phyloP scores from a whole-genome alignment of 2,888 invertebrate species.

The Matsumyia berberina region DNA sequence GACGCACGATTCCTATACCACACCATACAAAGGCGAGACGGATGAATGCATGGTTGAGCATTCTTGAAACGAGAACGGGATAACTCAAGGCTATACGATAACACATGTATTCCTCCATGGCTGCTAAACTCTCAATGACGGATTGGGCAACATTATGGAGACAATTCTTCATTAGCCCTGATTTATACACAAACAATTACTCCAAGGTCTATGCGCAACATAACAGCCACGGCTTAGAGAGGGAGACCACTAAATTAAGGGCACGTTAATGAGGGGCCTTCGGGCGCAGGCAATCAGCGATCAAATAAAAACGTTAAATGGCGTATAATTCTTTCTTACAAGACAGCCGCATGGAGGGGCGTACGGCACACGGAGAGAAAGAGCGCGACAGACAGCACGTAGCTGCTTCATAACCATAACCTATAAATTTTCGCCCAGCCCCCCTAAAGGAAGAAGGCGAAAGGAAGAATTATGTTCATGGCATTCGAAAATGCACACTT shows the following conservation, averaged over 20 bases:
- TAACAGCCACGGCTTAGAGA: conserved; percentile 37
- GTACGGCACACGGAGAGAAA: conserved; percentile 13
- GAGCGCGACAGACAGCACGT: conserved; percentile 51
- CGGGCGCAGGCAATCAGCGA: conserved; percentile 77
- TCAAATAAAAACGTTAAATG: conserved; percentile 78
- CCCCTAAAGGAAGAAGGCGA: conserved; percentile 62
- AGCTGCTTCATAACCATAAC: conserved; percentile 65
- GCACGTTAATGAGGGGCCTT: conserved; percentile 73
- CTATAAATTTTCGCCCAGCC: conserved; percentile 68
- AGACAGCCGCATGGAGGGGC: conserved; percentile 56
- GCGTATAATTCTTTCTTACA: conserved; percentile 78
- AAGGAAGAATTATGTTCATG: conserved; percentile 72
- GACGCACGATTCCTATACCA: conserved; percentile 41
- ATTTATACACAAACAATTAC: conserved; percentile 65
- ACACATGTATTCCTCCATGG: conserved; percentile 46
- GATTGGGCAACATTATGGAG: conserved; percentile 50
- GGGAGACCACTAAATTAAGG: conserved; percentile 64
- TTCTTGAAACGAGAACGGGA: conserved; percentile 1
- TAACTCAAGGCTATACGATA: conserved; percentile 55
- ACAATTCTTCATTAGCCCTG: conserved; percentile 64
- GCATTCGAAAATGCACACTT: conserved; percentile 73
- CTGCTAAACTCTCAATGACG: conserved; percentile 46
- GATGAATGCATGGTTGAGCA: conserved; percentile 16
- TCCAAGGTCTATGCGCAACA: conserved; percentile 36
- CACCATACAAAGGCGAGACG: conserved; percentile 3